phyloP scores from a whole-genome alignment of 2,797 vertebrate genomes.

The Eulemur rubriventer region DNA sequence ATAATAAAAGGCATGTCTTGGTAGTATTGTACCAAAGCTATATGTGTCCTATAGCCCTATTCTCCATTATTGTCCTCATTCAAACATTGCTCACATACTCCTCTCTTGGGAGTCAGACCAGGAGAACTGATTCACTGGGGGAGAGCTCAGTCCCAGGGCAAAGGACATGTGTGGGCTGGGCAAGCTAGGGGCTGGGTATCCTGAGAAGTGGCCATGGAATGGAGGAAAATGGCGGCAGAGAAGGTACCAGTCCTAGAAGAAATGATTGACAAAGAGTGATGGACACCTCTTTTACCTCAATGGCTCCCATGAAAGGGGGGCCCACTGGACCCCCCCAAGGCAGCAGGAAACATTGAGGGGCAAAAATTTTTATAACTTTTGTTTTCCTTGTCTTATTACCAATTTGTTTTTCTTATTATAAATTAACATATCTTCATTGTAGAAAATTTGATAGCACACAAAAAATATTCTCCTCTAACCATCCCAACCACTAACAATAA shows the following conservation, averaged over 20 bases:
- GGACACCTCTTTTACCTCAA: background rate
- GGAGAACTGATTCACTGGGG: background rate
- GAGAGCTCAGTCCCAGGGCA: background rate
- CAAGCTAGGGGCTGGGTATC: background rate
- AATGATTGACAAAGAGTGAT: background rate
- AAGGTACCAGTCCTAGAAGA: background rate
- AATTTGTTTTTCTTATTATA: slow-evolving; percentile 11
- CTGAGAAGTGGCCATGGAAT: background rate
- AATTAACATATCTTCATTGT: background rate
- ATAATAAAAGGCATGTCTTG: background rate
- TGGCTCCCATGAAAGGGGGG: background rate
- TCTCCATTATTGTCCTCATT: background rate
- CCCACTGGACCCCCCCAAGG: too few species aligned
- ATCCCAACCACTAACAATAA: background rate
- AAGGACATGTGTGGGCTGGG: background rate
- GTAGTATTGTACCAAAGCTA: background rate
- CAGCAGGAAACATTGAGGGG: background rate
- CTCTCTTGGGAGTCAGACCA: background rate
- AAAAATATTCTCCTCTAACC: background rate
- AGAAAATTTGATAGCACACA: background rate
- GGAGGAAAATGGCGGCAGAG: background rate
- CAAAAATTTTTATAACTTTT: background rate
- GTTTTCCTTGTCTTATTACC: background rate
- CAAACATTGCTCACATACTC: background rate
- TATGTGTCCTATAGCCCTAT: background rate